These are phyloP conservation scores for Hyaena hyaena DNA, from an alignment of 2,113 vertebrate genomes.

Conservation along the genomic window DNA sequence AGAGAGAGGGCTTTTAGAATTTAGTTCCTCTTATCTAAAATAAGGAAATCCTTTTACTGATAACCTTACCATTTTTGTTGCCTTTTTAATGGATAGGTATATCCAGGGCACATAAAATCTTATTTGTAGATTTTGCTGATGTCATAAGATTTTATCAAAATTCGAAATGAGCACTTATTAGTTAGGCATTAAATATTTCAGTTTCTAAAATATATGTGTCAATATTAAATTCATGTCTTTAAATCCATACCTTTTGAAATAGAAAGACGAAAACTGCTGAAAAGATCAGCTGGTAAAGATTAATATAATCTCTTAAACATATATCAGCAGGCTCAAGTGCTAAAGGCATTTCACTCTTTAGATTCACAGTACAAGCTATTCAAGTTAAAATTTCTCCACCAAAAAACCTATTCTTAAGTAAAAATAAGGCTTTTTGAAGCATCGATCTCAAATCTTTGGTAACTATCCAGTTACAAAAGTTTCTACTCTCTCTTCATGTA, in stretches of 20 bases:
- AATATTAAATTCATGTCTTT: conserved; percentile 51
- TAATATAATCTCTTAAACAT: conserved; percentile 64
- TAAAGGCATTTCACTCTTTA: conserved; percentile 68
- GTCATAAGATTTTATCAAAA: conserved; percentile 40
- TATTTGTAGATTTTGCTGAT: conserved; percentile 59
- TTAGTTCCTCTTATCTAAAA: conserved; percentile 52
- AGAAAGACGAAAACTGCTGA: not conserved
- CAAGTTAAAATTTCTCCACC: not conserved
- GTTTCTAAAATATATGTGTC: conserved; percentile 25
- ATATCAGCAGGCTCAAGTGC: conserved; percentile 26
- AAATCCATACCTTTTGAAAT: not conserved
- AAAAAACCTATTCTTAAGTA: conserved; percentile 30
- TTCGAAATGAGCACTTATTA: not conserved
- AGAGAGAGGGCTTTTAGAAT: conserved; percentile 52
- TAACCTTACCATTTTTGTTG: conserved; percentile 55
- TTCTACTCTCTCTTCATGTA: not conserved
- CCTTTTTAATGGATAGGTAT: conserved; percentile 18
- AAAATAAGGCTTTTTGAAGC: conserved; percentile 31
- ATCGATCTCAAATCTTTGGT: conserved; percentile 40
- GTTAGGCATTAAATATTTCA: conserved; percentile 27
- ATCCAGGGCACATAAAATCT: conserved; percentile 40
- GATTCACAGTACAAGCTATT: conserved; percentile 58
- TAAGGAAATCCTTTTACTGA: conserved; percentile 50
- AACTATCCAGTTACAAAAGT: not conserved
- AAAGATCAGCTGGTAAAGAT: conserved; percentile 28